Evolutionary conservation across 1,140 invertebrate genomes (phyloP), one percentile per base, ranked within the genome.

Genomic region (Bombus balteatus): DNA sequence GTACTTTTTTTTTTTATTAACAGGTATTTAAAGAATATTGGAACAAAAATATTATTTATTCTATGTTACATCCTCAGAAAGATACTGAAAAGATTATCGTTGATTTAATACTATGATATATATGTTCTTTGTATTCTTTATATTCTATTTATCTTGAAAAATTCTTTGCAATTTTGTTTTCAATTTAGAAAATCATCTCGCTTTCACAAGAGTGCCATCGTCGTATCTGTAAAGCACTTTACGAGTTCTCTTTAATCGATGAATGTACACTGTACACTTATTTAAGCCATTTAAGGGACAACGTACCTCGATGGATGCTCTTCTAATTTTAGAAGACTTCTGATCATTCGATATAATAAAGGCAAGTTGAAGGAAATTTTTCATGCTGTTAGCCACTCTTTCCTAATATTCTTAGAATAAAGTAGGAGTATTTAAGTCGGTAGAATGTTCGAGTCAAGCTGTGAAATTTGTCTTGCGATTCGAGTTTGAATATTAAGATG

Each of bases 211-310:
- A 22, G 66, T 25, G 47, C 10, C 41, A 22, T 65, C 53, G n/a
- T 43, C 57, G 34, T 77, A 62, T 32, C 28, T 22, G 28, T 79
- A 77, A 43, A n/a, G 82, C 74, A 83, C 82, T 41, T 32, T 53
- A 76, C 59, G 47, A 83, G 9, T 78, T 78, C 65, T 83, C 74
- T 77, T n/a, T 62, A 82, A 78, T 83, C 57, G 43, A 83, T 83
- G 47, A 53, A 53, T 22, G 47, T 53, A 53, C 47, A 53, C 47
- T 53, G 81, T 83, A 83, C 62, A 81, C 79, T 62, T 71, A 53
- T 53, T 53, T 53, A 53, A 53, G 47, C 47, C 15, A n/a, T 41
- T 81, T 53, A 83, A 37, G 59, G 73, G 81, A 68, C 41, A 47
- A 73, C 47, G 34, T 78, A 78, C 77, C 77, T 73, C 53, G 53